phyloP scores from a whole-genome alignment of 2,113 vertebrate genomes.

The Rhadina sibilatrix region DNA sequence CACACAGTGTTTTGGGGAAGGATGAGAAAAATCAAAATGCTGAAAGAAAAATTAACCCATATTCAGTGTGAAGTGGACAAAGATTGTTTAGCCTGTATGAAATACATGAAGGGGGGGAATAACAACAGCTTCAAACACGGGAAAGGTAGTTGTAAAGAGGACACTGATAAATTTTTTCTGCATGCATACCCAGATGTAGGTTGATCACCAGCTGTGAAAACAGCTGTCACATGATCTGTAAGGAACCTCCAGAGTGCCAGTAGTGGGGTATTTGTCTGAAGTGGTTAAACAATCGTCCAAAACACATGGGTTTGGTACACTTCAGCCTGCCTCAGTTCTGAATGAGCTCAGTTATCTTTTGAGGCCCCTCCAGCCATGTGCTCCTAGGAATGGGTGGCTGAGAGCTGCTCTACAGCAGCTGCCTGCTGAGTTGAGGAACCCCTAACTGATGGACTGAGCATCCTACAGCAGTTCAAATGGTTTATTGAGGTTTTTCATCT shows the following conservation, averaged over 20 bases:
- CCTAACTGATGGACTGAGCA: neutral
- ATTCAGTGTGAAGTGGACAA: neutral
- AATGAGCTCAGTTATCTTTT: neutral
- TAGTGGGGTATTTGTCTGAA: neutral
- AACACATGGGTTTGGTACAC: neutral
- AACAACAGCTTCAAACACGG: neutral
- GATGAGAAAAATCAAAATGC: neutral
- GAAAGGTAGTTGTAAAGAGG: neutral
- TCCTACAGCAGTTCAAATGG: neutral
- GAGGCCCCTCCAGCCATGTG: neutral
- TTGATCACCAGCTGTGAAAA: neutral
- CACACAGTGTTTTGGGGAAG: neutral
- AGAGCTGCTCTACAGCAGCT: neutral
- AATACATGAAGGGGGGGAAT: neutral
- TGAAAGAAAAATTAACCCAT: neutral
- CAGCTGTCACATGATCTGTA: neutral
- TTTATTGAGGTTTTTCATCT: neutral
- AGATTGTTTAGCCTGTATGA: neutral
- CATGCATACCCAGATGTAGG: neutral
- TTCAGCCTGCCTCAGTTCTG: neutral
- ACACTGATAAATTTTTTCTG: neutral
- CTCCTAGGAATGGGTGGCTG: neutral
- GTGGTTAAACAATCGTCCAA: neutral
- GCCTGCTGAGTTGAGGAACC: neutral
- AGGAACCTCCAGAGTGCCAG: neutral